phyloP scores from a whole-genome alignment of 2,888 invertebrate species.

The Anticlea derivata region DNA sequence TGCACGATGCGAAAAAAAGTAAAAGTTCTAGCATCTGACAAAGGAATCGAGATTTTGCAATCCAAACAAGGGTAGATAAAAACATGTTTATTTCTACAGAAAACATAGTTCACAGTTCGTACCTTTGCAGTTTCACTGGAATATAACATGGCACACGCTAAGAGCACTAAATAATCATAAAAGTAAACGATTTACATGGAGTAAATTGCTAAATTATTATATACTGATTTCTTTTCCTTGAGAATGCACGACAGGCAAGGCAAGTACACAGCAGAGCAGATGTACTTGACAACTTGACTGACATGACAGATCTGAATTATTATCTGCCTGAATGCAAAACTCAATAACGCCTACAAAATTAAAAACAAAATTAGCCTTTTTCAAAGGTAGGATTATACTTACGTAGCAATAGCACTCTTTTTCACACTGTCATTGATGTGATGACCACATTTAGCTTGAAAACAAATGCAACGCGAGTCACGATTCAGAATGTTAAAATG shows the following conservation, averaged over 20 bases:
- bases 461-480: constrained; percentile 63
- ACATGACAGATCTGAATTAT: constrained; percentile 55
- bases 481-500: constrained; percentile 43
- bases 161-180: constrained; percentile 58
- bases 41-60: constrained; percentile 78
- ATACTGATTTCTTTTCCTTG: constrained; percentile 59
- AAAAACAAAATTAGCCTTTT: constrained; percentile 32
- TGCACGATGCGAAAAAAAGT: constrained; percentile 55
- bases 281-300: constrained; percentile 50
- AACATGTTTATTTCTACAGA: constrained; percentile 64
- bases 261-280: constrained; percentile 33
- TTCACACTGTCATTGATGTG: constrained; percentile 78
- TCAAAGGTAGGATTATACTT: constrained; percentile 70
- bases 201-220: constrained; percentile 67
- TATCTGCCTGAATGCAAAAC: constrained; percentile 48
- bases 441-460: constrained; percentile 76
- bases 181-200: constrained; percentile 59
- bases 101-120: constrained; percentile 45
- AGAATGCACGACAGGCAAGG: constrained; percentile 41
- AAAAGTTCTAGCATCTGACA: constrained; percentile 75
- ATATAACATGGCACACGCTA: constrained; percentile 62
- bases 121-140: constrained; percentile 51
- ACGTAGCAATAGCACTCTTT: constrained; percentile 76
- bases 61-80: constrained; percentile 73
- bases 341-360: constrained; percentile 32